Evolutionary conservation across 2,113 vertebrate species (phyloP).

Genomic region (Thamnophis sirtalis): DNA sequence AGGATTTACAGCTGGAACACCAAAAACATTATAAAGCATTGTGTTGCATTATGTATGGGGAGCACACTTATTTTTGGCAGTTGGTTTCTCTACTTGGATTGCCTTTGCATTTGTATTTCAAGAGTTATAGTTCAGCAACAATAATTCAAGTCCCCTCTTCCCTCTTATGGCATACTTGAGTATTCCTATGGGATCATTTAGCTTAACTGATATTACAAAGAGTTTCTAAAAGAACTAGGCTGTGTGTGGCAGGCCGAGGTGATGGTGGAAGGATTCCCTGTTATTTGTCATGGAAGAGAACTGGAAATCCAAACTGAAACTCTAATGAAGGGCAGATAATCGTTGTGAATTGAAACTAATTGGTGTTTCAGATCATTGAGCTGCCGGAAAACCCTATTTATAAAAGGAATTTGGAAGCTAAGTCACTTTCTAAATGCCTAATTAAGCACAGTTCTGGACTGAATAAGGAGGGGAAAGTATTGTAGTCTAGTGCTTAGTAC

Average conservation of each 20-base stretch:
- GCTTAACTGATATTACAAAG: constrained; percentile 12
- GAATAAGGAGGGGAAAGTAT: constrained; percentile 37
- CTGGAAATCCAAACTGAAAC: constrained; percentile 60
- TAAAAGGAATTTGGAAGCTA: constrained; percentile 62
- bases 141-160: background rate
- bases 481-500: constrained; percentile 40
- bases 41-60: background rate
- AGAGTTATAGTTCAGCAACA: background rate
- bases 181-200: background rate
- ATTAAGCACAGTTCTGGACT: constrained; percentile 64
- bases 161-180: background rate
- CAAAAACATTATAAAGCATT: background rate
- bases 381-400: constrained; percentile 62
- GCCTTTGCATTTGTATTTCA: background rate
- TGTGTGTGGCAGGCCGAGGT: background rate
- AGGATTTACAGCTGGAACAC: background rate
- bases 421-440: constrained; percentile 64
- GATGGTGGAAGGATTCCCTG: constrained; percentile 27
- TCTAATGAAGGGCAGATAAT: constrained; percentile 63
- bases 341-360: constrained; percentile 72
- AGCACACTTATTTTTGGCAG: background rate
- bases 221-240: constrained; percentile 31
- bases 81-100: background rate
- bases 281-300: constrained; percentile 51
- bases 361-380: constrained; percentile 69